A percentile compares a stretch with the other conserved stretches of the same genome.
These are phyloP conservation scores for Fissipunctia ypsillon DNA, from an alignment of 2,888 invertebrate genomes.

Conservation along the genomic window DNA sequence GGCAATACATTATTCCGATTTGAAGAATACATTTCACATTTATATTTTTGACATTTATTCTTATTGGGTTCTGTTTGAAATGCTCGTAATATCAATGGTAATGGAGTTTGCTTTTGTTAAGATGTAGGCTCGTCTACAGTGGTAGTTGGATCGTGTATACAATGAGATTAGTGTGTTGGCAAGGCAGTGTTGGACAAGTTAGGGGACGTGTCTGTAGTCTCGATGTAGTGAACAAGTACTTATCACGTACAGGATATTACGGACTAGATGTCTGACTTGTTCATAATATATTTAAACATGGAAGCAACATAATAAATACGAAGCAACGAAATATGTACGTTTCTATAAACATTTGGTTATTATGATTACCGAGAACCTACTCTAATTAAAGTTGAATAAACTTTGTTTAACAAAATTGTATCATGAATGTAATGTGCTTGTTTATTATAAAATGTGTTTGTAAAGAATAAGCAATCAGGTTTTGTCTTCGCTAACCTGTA, in stretches of 20 bases:
- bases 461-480: neutral
- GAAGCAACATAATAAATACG: no score
- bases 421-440: neutral
- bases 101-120: constrained; percentile 30
- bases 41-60: constrained; percentile 38
- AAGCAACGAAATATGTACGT: neutral
- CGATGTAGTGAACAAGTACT: constrained; percentile 49
- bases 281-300: constrained; percentile 11
- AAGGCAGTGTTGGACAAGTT: constrained; percentile 53
- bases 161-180: constrained; percentile 64
- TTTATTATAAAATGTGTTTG: constrained; percentile 5
- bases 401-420: constrained; percentile 14
- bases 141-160: constrained; percentile 51
- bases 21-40: constrained; percentile 50
- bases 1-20: constrained; percentile 58
- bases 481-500: neutral
- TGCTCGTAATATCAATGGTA: constrained; percentile 29
- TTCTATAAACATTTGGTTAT: constrained; percentile 27
- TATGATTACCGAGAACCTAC: constrained; percentile 13
- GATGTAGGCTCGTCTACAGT: constrained; percentile 20
- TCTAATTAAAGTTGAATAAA: constrained; percentile 21
- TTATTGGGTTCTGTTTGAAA: constrained; percentile 29
- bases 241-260: constrained; percentile 48
- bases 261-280: constrained; percentile 23
- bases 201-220: constrained; percentile 46